Evolutionary conservation across 2,797 vertebrate species (phyloP).

Genomic region (Salmo trutta): DNA sequence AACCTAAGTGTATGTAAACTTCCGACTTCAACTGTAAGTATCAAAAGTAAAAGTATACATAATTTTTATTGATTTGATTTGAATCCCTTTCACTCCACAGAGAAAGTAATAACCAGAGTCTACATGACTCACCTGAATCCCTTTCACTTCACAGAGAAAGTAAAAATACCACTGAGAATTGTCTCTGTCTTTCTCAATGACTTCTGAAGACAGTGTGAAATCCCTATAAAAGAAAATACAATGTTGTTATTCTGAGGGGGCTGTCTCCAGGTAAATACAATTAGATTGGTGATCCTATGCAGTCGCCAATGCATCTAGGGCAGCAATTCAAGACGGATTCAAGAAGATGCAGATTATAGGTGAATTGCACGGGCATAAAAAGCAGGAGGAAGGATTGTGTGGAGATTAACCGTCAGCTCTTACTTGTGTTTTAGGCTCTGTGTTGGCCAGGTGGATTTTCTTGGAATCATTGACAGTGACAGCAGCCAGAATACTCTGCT

Average conservation of each 20-base stretch:
- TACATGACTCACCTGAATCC: conserved; percentile 50
- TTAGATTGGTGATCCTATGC: neutral
- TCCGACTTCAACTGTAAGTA: too few relatives aligned
- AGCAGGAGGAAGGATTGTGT: neutral
- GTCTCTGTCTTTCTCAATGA: conserved; percentile 84
- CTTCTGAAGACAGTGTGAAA: conserved; percentile 76
- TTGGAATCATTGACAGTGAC: conserved; percentile 81
- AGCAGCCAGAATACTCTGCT: conserved; percentile 91
- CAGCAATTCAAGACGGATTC: neutral
- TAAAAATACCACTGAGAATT: conserved; percentile 94
- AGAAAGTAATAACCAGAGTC: too few relatives aligned
- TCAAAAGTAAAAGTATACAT: too few relatives aligned
- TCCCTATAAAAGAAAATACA: conserved; percentile 80
- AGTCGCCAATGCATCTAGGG: neutral
- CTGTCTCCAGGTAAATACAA: conserved; percentile 45
- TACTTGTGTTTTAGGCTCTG: conserved; percentile 84
- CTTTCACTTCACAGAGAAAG: conserved; percentile 97
- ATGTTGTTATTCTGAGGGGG: conserved; percentile 25
- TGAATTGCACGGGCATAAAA: neutral
- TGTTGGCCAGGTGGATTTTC: conserved; percentile 84
- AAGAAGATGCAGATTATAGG: neutral
- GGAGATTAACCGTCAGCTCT: conserved; percentile 51
- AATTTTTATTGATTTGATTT: too few relatives aligned
- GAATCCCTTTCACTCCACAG: too few relatives aligned
- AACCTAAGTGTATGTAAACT: too few relatives aligned